Percentiles rank a stretch among this genome's conserved stretches.
Evolutionary conservation across 2,797 vertebrate genomes (phyloP).

Genomic region (Onychomys leucogaster): DNA sequence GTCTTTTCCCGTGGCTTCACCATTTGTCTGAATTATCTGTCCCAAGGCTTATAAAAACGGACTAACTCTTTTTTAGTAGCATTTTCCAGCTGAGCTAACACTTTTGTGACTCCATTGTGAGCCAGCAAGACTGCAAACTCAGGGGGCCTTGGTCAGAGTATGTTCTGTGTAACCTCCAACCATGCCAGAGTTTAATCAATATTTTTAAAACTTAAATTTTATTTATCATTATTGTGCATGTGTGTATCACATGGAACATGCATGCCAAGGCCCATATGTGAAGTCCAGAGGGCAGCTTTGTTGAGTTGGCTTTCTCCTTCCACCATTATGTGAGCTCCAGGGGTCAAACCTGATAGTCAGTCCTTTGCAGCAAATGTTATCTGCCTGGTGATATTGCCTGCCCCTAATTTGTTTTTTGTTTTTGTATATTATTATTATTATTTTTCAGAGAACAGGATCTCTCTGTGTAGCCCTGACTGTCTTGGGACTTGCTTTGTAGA

Average conservation of each 20-base stretch:
- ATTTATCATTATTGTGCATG: not conserved
- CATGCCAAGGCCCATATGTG: not conserved
- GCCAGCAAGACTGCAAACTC: not conserved
- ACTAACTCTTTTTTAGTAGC: not conserved
- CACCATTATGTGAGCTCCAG: not conserved
- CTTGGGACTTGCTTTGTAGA: not conserved
- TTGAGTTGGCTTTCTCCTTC: not conserved
- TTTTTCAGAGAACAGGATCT: not conserved
- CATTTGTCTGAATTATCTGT: slow-evolving; percentile 10
- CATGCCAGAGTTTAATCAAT: not conserved
- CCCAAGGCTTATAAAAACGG: not conserved
- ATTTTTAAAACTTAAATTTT: not conserved
- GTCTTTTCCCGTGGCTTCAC: not conserved
- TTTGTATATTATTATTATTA: too few relatives aligned
- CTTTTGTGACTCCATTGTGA: not conserved
- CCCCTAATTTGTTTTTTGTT: not conserved
- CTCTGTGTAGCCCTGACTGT: not conserved
- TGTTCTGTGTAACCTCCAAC: not conserved
- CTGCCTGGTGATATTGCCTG: not conserved
- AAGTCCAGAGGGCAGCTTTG: not conserved
- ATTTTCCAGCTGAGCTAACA: not conserved
- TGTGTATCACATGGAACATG: not conserved
- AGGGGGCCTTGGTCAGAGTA: not conserved
- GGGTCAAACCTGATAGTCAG: not conserved
- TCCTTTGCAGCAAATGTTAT: not conserved